Evolutionary conservation across 64 coral and sea anemone genomes (phyloP).

Genomic region (Pocillopora damicornis): DNA sequence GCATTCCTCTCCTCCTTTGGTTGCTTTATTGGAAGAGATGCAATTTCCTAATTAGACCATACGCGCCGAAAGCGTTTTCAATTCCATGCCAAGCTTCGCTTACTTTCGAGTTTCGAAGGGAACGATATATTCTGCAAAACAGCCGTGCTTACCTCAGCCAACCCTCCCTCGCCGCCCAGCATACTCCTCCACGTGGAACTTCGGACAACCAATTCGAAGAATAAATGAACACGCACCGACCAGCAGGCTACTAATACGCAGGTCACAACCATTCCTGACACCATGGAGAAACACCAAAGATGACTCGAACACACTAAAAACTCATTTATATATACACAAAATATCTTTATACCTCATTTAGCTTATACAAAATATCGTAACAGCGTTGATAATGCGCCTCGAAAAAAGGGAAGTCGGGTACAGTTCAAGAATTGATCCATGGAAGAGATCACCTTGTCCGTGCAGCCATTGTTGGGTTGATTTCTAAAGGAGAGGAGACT

Average conservation of each 20-base stretch:
- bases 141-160: background rate
- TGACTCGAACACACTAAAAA: too few species aligned
- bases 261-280: too few species aligned
- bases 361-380: too few species aligned
- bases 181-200: too few species aligned
- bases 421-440: conserved; percentile 9
- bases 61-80: conserved; percentile 55
- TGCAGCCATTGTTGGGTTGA: background rate
- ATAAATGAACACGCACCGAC: too few species aligned
- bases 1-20: conserved; percentile 12
- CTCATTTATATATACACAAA: too few species aligned
- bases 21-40: conserved; percentile 7
- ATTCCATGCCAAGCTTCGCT: conserved; percentile 24
- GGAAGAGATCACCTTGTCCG: background rate
- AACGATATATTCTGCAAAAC: conserved; percentile 1
- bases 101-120: conserved; percentile 9
- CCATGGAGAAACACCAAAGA: too few species aligned
- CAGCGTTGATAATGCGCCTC: too few species aligned
- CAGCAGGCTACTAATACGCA: too few species aligned
- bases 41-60: conserved; percentile 50
- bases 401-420: background rate
- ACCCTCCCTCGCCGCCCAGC: too few species aligned
- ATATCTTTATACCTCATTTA: too few species aligned
- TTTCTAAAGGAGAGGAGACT: background rate
- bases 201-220: too few species aligned